A percentile compares a stretch with the other conserved stretches of the same genome.
phyloP scores from a whole-genome alignment of 2,113 vertebrate species.

The Elaphurus davidianus region DNA sequence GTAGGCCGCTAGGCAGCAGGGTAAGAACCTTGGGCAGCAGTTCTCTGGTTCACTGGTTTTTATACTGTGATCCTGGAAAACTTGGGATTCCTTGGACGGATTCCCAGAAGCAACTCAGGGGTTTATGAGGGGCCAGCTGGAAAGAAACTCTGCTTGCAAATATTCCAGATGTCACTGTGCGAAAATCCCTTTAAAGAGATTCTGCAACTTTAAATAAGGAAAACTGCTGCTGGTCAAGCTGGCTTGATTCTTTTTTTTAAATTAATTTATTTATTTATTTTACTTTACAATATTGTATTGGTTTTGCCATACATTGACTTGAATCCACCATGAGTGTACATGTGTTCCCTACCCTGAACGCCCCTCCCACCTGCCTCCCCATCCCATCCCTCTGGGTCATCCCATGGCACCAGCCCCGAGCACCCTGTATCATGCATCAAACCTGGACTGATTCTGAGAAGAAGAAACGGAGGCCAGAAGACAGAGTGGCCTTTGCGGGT shows the following conservation, averaged over 20 bases:
- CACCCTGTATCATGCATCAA: too few relatives aligned
- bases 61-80: slow-evolving; percentile 9
- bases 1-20: fast-evolving
- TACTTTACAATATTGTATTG: too few relatives aligned
- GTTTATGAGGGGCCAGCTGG: not conserved
- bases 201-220: not conserved
- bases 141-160: not conserved
- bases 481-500: not conserved
- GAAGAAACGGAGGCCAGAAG: not conserved
- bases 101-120: not conserved
- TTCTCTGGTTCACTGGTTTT: not conserved
- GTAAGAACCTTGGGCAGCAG: not conserved
- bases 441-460: not conserved
- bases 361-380: too few relatives aligned
- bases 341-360: too few relatives aligned
- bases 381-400: too few relatives aligned
- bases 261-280: too few relatives aligned
- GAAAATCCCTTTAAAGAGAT: not conserved
- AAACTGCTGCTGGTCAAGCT: not conserved
- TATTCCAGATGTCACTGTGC: not conserved
- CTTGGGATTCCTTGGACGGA: not conserved
- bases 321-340: too few relatives aligned
- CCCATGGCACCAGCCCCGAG: too few relatives aligned
- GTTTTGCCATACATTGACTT: too few relatives aligned
- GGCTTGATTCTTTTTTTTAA: not conserved